Percentiles rank a stretch among this genome's conserved stretches.
Conservation (phyloP, 2,888 invertebrate species). For the Acanthosepion pharaonis region DNA sequence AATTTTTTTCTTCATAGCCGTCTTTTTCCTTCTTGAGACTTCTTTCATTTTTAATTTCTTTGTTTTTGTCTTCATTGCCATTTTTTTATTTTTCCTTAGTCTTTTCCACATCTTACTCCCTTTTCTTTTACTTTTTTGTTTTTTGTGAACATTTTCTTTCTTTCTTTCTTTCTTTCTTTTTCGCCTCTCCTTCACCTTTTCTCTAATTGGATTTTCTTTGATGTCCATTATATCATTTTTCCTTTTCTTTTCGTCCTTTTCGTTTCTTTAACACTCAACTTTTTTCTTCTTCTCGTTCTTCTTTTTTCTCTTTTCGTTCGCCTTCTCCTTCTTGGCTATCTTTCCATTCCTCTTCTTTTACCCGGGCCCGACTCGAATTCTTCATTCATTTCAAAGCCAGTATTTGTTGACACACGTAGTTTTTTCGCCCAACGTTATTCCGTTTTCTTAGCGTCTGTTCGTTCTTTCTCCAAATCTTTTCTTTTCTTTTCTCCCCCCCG, state of each 20-base stretch:
- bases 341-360: no score
- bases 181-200: neutral
- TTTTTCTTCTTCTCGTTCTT: neutral
- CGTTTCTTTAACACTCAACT: neutral
- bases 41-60: neutral
- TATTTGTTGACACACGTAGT: no score
- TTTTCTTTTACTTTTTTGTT: neutral
- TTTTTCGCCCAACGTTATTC: neutral
- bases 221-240: neutral
- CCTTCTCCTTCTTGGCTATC: neutral
- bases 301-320: neutral
- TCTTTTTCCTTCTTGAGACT: neutral
- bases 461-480: neutral
- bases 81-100: neutral
- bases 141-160: neutral
- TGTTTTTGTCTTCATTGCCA: fast-evolving
- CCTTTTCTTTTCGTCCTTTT: neutral
- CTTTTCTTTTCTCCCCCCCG: neutral
- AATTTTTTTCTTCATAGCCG: neutral
- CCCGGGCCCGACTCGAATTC: no score
- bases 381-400: no score
- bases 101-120: neutral
- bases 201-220: neutral
- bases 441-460: neutral
- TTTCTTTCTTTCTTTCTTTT: neutral